Evolutionary conservation across 2,797 vertebrate genomes (phyloP).

Genomic region (Takifugu rubripes): DNA sequence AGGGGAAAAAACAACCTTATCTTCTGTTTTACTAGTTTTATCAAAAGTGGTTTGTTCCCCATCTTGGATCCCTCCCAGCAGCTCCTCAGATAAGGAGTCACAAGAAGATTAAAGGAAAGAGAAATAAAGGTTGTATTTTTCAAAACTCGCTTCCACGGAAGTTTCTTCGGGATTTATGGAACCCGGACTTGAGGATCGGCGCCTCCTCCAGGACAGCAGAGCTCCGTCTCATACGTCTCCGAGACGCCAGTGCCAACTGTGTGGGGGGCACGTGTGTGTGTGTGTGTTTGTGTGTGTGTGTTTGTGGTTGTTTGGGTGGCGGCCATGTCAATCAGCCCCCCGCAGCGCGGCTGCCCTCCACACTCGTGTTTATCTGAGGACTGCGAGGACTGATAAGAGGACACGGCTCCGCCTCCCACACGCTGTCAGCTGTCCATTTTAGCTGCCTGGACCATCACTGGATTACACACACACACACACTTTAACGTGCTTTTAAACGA

Average conservation of each 20-base stretch:
- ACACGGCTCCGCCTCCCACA: conserved; percentile 59
- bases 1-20: background rate
- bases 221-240: background rate
- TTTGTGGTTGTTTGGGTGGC: conserved; percentile 67
- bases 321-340: conserved; percentile 78
- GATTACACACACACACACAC: too few relatives aligned
- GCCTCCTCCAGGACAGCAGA: conserved; percentile 11
- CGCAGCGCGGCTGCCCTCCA: conserved; percentile 75
- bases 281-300: conserved; percentile 32
- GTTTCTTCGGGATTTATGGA: conserved; percentile 5
- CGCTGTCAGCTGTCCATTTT: conserved; percentile 35
- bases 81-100: background rate
- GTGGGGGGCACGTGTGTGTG: conserved; percentile 17
- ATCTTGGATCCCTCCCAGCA: background rate
- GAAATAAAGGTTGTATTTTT: background rate
- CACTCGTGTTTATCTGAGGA: conserved; percentile 78
- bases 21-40: background rate
- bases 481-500: too few relatives aligned
- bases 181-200: background rate
- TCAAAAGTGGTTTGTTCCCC: background rate
- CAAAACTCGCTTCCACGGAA: background rate
- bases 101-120: conserved; percentile 2
- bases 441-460: conserved; percentile 26
- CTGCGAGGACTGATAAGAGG: conserved; percentile 75
- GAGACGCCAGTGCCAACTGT: conserved; percentile 21